Evolutionary conservation across 1,140 invertebrate genomes (phyloP), one percentile per base, ranked within the genome.

Genomic region (Cyrtorhinus lividipennis): DNA sequence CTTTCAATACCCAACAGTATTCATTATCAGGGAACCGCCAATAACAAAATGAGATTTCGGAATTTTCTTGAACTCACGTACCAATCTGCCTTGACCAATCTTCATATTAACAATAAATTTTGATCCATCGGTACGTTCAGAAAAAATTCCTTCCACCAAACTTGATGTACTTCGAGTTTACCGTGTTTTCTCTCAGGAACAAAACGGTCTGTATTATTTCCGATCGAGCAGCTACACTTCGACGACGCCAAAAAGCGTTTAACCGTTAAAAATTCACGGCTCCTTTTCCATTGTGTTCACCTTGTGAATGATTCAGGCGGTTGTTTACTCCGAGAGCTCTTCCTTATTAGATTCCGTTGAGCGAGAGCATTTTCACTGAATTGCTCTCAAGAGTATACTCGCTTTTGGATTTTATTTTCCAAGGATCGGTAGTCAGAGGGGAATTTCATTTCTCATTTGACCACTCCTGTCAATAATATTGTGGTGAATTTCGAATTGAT

Each of bases 301-400:
- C 48, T 22, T 12, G 48, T 53, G 48, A 53, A 53, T 53, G 10
- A 53, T 53, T 53, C 48, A 53, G 48, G 20, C 18, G 8, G 10
- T 20, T 53, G 48, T 53, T 53, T 53, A 53, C 48, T 53, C 48
- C 8, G 5, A 20, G 20, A 20, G 30, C 30, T 10, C 48, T 53
- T 53, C 48, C 48, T 53, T 53, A 53, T 53, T 53, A 53, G 48
- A 53, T 53, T 53, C 48, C 10, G 20, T 20, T 53, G 8, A 53
- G 20, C 48, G 48, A 15, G 48, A 8, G 18, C 38, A 44, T 44
- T 53, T 53, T 22, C 48, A 53, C 48, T 53, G 48, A 53, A 22
- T 22, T 13, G 48, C 48, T 53, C 48, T 20, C 10, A 38, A 15
- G 30, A 8, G 30, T 38, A 38, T n/a, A n/a, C n/a, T n/a, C n/a